Conservation (phyloP, 2,113 vertebrate genomes). For the Formicarius rufipectus region DNA sequence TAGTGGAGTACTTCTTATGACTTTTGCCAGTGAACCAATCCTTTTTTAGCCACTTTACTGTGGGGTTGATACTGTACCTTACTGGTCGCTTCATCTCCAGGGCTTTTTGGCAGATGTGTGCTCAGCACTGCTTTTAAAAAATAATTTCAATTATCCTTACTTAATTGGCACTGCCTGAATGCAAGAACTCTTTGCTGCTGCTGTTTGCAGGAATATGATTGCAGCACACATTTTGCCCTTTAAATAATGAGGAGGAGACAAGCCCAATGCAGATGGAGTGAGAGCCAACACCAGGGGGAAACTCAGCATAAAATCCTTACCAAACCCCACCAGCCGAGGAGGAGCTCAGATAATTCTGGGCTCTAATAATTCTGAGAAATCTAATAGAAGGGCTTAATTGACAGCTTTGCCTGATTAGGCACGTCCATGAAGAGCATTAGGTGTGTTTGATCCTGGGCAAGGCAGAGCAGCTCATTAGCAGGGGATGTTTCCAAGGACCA, state of each 20-base stretch:
- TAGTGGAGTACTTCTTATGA: neutral
- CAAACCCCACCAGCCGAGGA: neutral
- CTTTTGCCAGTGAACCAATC: neutral
- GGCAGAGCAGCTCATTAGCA: constrained; percentile 22
- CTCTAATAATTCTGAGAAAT: neutral
- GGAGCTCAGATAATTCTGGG: neutral
- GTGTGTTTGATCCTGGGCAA: neutral
- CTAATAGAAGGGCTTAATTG: neutral
- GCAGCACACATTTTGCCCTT: neutral
- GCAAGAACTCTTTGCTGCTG: neutral
- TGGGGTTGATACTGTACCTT: neutral
- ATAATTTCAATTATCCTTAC: neutral
- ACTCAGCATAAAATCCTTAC: neutral
- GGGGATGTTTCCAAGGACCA: neutral
- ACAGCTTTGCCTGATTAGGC: constrained; percentile 7
- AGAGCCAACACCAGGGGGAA: neutral
- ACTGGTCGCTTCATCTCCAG: neutral
- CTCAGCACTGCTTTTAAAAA: neutral
- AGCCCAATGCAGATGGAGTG: neutral
- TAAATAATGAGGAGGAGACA: constrained; percentile 8
- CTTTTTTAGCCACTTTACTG: neutral
- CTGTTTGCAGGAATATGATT: neutral
- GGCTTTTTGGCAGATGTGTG: neutral
- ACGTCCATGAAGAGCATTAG: neutral
- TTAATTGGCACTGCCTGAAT: neutral